These are phyloP conservation scores for Cervus canadensis DNA, from an alignment of 2,113 vertebrate genomes.

Conservation along the genomic window DNA sequence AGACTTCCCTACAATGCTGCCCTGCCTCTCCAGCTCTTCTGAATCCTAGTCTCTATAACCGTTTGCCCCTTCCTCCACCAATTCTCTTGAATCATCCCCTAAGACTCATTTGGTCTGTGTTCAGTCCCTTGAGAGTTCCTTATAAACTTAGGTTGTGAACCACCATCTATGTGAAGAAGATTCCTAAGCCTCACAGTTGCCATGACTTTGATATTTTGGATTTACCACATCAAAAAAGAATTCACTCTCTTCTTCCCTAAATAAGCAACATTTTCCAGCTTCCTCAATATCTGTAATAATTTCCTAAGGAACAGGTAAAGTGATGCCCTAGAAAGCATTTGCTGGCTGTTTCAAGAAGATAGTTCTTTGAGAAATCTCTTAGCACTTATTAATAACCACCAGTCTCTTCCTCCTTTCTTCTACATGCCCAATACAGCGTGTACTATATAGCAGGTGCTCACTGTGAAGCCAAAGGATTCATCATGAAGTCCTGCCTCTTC, in stretches of 20 bases:
- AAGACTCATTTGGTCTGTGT: background rate
- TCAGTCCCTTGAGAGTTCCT: background rate
- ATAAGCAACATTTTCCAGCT: background rate
- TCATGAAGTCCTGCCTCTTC: background rate
- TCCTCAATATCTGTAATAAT: background rate
- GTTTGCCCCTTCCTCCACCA: background rate
- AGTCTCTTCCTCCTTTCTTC: background rate
- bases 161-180: background rate
- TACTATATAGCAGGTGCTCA: background rate
- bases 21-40: background rate
- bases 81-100: background rate
- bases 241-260: background rate
- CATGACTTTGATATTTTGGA: background rate
- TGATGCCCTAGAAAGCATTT: background rate
- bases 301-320: background rate
- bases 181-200: background rate
- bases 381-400: background rate
- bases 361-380: background rate
- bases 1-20: background rate
- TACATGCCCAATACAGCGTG: background rate
- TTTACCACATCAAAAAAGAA: background rate
- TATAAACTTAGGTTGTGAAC: background rate
- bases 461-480: background rate
- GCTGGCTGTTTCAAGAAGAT: background rate
- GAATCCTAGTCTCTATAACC: background rate